Conservation (phyloP, 2,113 vertebrate species). For the Podarcis muralis region DNA sequence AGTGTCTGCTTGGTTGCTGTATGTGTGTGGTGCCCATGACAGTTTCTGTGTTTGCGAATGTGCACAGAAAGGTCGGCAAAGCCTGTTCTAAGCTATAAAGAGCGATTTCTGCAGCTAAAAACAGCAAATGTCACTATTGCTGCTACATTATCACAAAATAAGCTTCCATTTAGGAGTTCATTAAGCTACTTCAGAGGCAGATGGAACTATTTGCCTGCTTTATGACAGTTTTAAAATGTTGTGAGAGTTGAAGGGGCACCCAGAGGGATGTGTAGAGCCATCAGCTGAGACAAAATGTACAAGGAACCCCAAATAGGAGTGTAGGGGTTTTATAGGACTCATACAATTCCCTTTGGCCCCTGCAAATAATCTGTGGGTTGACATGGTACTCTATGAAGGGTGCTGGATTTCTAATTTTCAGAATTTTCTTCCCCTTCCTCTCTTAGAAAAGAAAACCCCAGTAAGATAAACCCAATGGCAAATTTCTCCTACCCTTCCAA, state of each 20-base stretch:
- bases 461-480: not conserved
- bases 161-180: not conserved
- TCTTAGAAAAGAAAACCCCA: not conserved
- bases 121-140: not conserved
- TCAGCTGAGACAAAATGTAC: not conserved
- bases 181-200: not conserved
- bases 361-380: not conserved
- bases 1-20: too few species aligned
- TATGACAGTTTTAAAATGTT: not conserved
- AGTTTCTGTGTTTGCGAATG: too few species aligned
- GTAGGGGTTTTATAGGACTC: not conserved
- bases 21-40: too few species aligned
- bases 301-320: not conserved
- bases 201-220: not conserved
- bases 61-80: too few species aligned
- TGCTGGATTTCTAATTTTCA: not conserved
- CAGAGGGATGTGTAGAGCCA: not conserved
- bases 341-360: not conserved
- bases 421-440: not conserved
- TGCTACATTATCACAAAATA: not conserved
- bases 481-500: not conserved
- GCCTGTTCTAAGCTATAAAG: accelerated
- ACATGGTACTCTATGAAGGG: not conserved
- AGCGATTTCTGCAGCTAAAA: not conserved
- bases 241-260: not conserved